Conservation (phyloP, 2,113 vertebrate species). For the Ceratotherium simum region DNA sequence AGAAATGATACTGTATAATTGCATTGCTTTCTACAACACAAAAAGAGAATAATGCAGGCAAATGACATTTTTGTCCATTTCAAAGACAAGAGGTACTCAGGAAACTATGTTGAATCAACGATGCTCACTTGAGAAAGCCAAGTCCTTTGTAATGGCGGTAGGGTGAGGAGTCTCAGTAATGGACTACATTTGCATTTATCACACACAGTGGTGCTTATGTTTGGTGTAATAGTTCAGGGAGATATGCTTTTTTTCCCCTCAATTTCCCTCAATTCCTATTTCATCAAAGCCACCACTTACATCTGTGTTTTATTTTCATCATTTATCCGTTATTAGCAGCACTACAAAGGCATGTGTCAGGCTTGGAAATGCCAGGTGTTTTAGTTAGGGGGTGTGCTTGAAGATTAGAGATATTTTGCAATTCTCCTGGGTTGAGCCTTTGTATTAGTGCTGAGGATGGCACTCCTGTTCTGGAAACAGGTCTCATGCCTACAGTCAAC, state of each 20-base stretch:
- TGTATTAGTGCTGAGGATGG: not conserved
- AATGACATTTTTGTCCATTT: not conserved
- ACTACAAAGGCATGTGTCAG: not conserved
- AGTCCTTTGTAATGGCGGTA: not conserved
- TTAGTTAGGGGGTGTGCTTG: not conserved
- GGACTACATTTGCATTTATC: not conserved
- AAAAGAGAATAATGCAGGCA: not conserved
- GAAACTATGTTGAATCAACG: not conserved
- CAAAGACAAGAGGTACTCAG: not conserved
- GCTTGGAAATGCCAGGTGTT: not conserved
- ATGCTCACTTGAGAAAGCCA: not conserved
- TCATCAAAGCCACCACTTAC: not conserved
- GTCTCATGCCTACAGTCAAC: not conserved
- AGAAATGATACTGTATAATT: not conserved
- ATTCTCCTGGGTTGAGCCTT: not conserved
- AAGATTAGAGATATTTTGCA: not conserved
- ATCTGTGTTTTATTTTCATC: not conserved
- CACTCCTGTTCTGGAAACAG: not conserved
- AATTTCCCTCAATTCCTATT: not conserved
- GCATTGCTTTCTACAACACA: not conserved
- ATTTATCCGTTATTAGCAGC: not conserved
- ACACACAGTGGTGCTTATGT: not conserved
- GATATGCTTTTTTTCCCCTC: not conserved
- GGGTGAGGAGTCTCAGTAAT: not conserved
- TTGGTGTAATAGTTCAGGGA: not conserved